Evolutionary conservation across 2,888 invertebrate species (phyloP).

Genomic region (Apotomis turbidana): DNA sequence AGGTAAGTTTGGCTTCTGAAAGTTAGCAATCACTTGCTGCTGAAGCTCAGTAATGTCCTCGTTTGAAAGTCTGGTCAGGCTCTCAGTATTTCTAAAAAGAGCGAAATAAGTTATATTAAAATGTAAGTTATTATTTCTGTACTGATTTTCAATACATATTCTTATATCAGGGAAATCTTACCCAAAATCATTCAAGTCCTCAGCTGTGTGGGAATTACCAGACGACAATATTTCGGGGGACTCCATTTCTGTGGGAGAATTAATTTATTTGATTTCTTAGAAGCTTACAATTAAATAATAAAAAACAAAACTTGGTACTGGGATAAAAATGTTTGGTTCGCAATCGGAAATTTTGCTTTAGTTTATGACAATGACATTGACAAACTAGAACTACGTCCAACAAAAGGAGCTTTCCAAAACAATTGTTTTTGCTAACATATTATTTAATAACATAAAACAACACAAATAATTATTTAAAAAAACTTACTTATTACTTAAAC

Average conservation of each 20-base stretch:
- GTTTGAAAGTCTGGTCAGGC: slow-evolving; percentile 43
- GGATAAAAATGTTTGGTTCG: no score
- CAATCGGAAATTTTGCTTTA: no score
- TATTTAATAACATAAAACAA: no score
- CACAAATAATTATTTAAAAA: no score
- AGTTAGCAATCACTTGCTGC: slow-evolving; percentile 71
- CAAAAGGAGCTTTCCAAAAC: no score
- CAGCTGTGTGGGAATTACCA: slow-evolving; percentile 45
- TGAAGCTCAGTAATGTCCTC: slow-evolving; percentile 57
- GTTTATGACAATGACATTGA: no score
- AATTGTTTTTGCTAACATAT: no score
- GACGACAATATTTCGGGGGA: slow-evolving; percentile 56
- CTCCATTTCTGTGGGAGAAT: slow-evolving; percentile 43
- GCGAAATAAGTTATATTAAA: not conserved
- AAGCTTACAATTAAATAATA: not conserved
- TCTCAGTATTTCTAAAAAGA: slow-evolving; percentile 47
- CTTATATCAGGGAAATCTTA: slow-evolving; percentile 41
- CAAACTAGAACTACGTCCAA: no score
- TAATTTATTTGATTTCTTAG: not conserved
- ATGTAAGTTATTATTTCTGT: not conserved
- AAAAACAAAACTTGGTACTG: not conserved
- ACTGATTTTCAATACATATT: not conserved
- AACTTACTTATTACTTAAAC: no score
- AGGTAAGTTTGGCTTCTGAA: slow-evolving; percentile 75
- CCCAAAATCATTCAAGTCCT: slow-evolving; percentile 52